Base-by-base conservation (phyloP, 2,797 vertebrate species). In the Aldrovandia affinis region DNA sequence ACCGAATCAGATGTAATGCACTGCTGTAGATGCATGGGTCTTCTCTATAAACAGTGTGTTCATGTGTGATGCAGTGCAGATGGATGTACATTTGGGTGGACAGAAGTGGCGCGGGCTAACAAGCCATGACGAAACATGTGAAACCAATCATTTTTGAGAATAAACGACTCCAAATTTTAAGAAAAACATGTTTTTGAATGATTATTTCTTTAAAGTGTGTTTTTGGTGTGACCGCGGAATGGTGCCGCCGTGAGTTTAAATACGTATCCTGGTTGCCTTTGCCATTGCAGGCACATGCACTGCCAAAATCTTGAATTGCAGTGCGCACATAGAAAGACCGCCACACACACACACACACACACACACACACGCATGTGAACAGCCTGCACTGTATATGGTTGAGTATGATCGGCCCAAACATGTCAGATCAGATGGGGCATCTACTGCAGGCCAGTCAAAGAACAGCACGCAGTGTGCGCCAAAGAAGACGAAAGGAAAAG, bases 21-120 rank as follows among this genome's bases (percentile, higher is more conserved):
- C 96, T 96, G 96, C 95, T 96, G 94, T 97, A 98, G 96, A 95
- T 99, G 98, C 98, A 99, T 99, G 98, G 97, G 95, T 94, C 96
- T 93, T 96, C 95, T 88, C 92, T 92, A 93, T 94, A 89, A 97
- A 95, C 94, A 94, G 95, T 97, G 96, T 98, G 96, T 96, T 91
- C 87, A 93, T 94, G 93, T 95, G 92, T 96, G 96, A 96, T 96
- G 96, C 96, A 94, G 95, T 97, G 96, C 96, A 96, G 96, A 96
- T 87, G 94, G 94, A 93, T 93, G 94, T 95, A 94, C 89, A 85
- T 91, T 91, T 86, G 88, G 91, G 86, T 92, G 90, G 90, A 91
- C 20, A 93, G 90, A 36, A 47, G 77, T 88, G 90, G 92, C 93
- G 94, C 94, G 93, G 95, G 93, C 93, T 94, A 93, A 95, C 84